Base-by-base conservation (phyloP, 1,140 invertebrate species). In the Diachasmimorpha longicaudata region DNA sequence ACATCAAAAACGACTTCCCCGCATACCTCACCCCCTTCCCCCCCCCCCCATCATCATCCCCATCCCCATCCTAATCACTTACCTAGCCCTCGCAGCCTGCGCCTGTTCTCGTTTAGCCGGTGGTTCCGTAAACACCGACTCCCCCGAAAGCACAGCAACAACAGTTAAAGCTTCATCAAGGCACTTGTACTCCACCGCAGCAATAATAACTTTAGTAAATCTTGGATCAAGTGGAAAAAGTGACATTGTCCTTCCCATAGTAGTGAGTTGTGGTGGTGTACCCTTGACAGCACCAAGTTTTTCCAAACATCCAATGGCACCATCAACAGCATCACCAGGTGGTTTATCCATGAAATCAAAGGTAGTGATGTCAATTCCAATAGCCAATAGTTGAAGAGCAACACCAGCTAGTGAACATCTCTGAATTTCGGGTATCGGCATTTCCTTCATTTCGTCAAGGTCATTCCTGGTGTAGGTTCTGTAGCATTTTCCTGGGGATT, bases 291-390 rank as follows among this genome's bases (percentile, higher is more conserved):
- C 95, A 78, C 94, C 95, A 69, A 98, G 89, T 79, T 94, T 91
- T 82, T 93, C 91, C 6, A 97, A 87, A 75, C 95, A 91, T 5
- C 91, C 87, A 52, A 96, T 89, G 0, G 95, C 95, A 58, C 91
- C 91, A 52, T 91, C 86, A 4, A 96, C 87, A 6, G 93, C 90
- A 72, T 96, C 93, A 19, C 89, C 90, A 0, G 94, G 91, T 0
- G 97, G 97, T 84, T 93, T 92, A 84, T 98, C 96, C 83, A 99
- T 94, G 81, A 98, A 97, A 85, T 98, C 96, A 90, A 99, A 99
- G 31, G 91, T 93, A 5, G 91, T 87, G 25, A 96, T 92, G 85
- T 95, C 92, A 36, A 98, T 92, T 14, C 95, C 95, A 76, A 98
- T 90, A 0, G 96, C 94, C 70, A 98, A 88, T 31, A 99, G 88